Evolutionary conservation across 2,888 invertebrate species (phyloP), one percentile per base, ranked within the genome.

Genomic region (Limnephilus lunatus): DNA sequence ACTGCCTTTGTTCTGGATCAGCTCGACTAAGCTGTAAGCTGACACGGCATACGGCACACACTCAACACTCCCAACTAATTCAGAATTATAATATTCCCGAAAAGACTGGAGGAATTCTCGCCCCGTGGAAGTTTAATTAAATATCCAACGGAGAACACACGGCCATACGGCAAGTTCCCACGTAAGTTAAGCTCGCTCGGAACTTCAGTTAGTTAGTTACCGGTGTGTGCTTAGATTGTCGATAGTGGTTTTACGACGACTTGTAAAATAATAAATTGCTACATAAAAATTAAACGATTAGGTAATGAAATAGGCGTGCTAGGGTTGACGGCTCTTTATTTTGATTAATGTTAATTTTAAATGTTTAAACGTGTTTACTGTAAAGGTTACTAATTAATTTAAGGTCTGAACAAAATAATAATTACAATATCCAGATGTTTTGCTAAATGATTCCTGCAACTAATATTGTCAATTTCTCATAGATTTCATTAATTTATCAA

Each of bases 91-190:
- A 68, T 68, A 25, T 87, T 32, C 19, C 15, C 53, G 53, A 87
- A 87, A 87, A 87, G 87, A 32, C 53, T 30, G 87, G 30, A 31
- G 87, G 68, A 87, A 53, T 68, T 87, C 87, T 87, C 87, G 68
- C 87, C 68, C 31, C 53, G 68, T 30, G 87, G 31, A 31, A 87
- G 32, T 87, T 87, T 87, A 87, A 87, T 87, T 87, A 87, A 87
- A 87, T 87, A 87, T 53, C 87, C 30, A 68, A 87, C 19, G 53
- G 48, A 87, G 32, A 87, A 48, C 87, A 32, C 53, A 68, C 32
- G 68, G 53, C 87, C 87, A 68, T 87, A 87, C 68, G 68, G 53
- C 87, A 87, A 87, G 31, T 87, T 87, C 85, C 39, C 44, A n/a
- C 48, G 44, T 35, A 83, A 83, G 83, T 35, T 83, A 44, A 86